phyloP scores from a whole-genome alignment of 2,797 vertebrate genomes.

The Melanogrammus aeglefinus region DNA sequence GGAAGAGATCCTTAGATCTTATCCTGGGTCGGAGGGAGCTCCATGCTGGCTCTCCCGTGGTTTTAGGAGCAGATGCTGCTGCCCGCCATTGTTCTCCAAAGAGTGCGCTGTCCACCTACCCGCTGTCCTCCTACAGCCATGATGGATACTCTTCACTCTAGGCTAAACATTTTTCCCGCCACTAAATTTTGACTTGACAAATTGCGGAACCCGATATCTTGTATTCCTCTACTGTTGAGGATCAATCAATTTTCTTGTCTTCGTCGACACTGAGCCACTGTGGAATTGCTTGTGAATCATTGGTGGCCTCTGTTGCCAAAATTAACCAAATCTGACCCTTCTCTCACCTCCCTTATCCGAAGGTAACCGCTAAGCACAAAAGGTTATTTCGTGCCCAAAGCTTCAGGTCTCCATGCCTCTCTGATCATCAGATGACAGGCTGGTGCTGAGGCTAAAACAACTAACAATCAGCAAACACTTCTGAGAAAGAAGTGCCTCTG shows the following conservation, averaged over 20 bases:
- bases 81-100: conserved; percentile 17
- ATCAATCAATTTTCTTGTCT: not conserved
- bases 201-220: not conserved
- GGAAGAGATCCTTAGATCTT: conserved; percentile 42
- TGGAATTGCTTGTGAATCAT: not conserved
- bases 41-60: conserved; percentile 42
- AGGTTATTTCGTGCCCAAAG: conserved; percentile 56
- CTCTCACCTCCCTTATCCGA: conserved; percentile 41
- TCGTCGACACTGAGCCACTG: not conserved
- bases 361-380: conserved; percentile 30
- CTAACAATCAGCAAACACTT: conserved; percentile 3
- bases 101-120: not conserved
- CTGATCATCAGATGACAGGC: conserved; percentile 26
- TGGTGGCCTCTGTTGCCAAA: conserved; percentile 32
- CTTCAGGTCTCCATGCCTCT: conserved; percentile 49
- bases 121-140: not conserved
- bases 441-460: not conserved
- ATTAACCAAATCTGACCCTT: conserved; percentile 38
- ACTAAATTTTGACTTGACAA: not conserved
- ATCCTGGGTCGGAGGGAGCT: conserved; percentile 47
- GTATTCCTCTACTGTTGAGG: no score
- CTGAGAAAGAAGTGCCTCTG: conserved; percentile 44
- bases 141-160: not conserved
- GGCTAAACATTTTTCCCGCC: not conserved
- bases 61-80: conserved; percentile 33